Conservation (phyloP, 2,797 vertebrate genomes). For the Psittacula echo region DNA sequence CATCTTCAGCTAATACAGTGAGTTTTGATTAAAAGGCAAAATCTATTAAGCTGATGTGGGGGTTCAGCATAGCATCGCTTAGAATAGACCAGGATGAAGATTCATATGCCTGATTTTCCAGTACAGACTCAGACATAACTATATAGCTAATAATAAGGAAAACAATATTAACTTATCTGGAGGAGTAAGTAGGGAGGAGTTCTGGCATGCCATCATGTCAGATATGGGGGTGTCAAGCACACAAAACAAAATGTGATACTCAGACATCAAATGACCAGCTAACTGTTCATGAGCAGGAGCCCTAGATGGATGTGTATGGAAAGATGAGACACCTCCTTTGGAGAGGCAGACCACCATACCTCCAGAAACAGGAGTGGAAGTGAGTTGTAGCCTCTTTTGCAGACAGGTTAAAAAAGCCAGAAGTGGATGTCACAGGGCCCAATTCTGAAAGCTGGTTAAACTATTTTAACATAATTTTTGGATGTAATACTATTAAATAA, state of each 20-base stretch:
- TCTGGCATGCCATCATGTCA: background rate
- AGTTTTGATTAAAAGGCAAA: background rate
- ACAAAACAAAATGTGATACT: background rate
- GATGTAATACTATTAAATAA: background rate
- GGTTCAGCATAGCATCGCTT: background rate
- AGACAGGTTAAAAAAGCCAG: background rate
- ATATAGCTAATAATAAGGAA: background rate
- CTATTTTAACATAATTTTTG: background rate
- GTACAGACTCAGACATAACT: background rate
- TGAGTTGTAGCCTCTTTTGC: background rate
- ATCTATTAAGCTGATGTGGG: background rate
- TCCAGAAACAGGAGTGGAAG: background rate
- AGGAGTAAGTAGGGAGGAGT: background rate
- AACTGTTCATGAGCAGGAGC: background rate
- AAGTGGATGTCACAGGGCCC: background rate
- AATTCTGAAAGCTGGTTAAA: background rate
- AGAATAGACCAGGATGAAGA: background rate
- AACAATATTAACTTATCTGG: background rate
- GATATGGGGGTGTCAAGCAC: background rate
- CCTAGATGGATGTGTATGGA: background rate
- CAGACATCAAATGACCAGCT: background rate
- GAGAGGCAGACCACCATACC: background rate
- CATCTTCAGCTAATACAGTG: background rate
- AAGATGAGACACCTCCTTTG: background rate
- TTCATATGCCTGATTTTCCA: background rate